Base-by-base conservation (phyloP, 2,888 invertebrate genomes). In the Macropis europaea region DNA sequence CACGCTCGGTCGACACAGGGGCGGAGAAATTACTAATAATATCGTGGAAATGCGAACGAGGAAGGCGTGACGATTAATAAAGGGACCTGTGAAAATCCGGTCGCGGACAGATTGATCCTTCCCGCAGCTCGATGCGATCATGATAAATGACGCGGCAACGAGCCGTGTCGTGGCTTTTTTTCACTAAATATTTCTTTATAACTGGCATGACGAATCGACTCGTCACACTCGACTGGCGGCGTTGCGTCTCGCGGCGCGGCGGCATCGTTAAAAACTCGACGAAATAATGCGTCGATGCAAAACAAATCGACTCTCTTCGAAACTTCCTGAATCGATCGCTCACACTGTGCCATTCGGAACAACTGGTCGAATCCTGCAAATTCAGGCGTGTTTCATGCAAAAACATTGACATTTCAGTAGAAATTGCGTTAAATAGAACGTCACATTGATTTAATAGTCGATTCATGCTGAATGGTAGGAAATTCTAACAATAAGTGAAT, bases 111-210 rank as follows among this genome's bases (percentile, higher is more conserved):
- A 73, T 76, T 77, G 77, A 78, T 80, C 60, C 73, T 64, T 64
- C 64, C 54, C 47, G 62, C 59, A 59, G 43, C 54, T 34, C 59
- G 77, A 69, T 77, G 40, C 45, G 54, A 72, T 76, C 77, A 72
- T 77, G 79, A 79, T 81, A 77, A 77, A 81, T 67, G 81, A 75
- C 76, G 64, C 61, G 79, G 57, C 82, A 75, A 77, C 62, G 50
- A 62, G 59, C 63, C 54, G 50, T 53, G 48, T 28, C 56, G 53
- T 36, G 34, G 38, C 61, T 34, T 34, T 28, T 17, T 28, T 15
- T 13, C 22, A 13, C 13, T 40, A 59, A 42, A 42, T 53, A 22
- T 50, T 62, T 40, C 61, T 56, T 70, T 71, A 63, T 60, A 70
- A 81, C 57, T 60, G 59, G 62, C 70, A 63, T 57, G 67, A 69